Evolutionary conservation across 2,797 vertebrate genomes (phyloP).

Genomic region (Myiotriccus ornatus): DNA sequence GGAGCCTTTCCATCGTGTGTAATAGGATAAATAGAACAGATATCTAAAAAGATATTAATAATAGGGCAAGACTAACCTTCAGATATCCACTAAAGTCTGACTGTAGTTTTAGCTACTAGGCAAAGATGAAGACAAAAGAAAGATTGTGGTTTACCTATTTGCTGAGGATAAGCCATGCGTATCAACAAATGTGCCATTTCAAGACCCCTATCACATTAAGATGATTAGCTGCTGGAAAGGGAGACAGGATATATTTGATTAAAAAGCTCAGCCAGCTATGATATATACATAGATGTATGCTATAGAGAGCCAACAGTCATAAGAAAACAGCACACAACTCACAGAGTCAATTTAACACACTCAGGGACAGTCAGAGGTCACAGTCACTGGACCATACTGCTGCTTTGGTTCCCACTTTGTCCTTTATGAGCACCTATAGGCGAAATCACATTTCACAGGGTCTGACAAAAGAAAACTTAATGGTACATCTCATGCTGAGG

Average conservation of each 20-base stretch:
- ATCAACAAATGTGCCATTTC: neutral
- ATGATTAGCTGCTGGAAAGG: neutral
- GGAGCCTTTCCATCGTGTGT: neutral
- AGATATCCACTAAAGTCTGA: neutral
- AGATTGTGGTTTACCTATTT: neutral
- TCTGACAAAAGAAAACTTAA: neutral
- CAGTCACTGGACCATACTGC: fast-evolving
- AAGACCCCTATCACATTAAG: neutral
- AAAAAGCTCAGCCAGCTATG: neutral
- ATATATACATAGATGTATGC: neutral
- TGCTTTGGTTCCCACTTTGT: neutral
- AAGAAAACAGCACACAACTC: neutral
- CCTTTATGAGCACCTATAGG: neutral
- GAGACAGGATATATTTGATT: neutral
- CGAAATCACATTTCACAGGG: neutral
- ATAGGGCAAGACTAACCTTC: neutral
- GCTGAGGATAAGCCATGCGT: neutral
- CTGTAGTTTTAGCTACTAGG: neutral
- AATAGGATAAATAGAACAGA: neutral
- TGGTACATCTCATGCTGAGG: fast-evolving
- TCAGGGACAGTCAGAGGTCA: neutral
- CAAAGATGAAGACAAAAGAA: neutral
- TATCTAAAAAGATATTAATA: neutral
- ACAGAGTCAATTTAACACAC: neutral
- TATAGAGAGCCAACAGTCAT: neutral